Conservation (phyloP, 2,113 vertebrate genomes). For the Vicugna pacos region DNA sequence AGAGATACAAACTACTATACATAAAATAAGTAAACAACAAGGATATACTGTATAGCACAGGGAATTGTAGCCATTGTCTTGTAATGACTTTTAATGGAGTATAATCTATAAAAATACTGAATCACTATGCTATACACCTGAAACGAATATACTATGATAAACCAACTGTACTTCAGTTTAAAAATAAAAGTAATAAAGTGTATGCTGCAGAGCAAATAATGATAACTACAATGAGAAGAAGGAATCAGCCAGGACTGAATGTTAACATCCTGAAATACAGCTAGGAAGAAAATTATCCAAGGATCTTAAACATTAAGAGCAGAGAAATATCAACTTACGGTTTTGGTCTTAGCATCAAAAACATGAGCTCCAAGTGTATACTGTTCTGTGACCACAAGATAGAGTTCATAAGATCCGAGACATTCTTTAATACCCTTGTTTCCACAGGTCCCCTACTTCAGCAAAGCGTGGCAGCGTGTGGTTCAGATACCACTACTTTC, state of each 20-base stretch:
- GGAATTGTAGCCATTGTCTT: neutral
- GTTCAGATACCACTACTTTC: constrained; percentile 93
- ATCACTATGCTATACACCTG: neutral
- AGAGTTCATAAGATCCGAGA: neutral
- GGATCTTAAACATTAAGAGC: neutral
- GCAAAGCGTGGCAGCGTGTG: constrained; percentile 91
- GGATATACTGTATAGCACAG: neutral
- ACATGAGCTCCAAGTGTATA: no score
- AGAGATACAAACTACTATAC: neutral
- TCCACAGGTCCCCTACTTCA: constrained; percentile 87
- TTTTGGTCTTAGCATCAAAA: neutral
- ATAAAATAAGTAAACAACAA: neutral
- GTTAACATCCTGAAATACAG: neutral
- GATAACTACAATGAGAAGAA: neutral
- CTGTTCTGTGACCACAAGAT: neutral
- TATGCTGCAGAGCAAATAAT: neutral
- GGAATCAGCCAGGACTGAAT: neutral
- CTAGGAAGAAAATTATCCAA: neutral
- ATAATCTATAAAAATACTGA: neutral
- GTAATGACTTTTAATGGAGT: neutral
- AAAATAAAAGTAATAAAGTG: neutral
- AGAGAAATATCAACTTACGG: no score
- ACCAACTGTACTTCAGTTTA: neutral
- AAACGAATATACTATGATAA: neutral
- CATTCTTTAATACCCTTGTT: accelerated